Base-by-base conservation (phyloP, 2,888 invertebrate species). In the Lasioglossum morio region DNA sequence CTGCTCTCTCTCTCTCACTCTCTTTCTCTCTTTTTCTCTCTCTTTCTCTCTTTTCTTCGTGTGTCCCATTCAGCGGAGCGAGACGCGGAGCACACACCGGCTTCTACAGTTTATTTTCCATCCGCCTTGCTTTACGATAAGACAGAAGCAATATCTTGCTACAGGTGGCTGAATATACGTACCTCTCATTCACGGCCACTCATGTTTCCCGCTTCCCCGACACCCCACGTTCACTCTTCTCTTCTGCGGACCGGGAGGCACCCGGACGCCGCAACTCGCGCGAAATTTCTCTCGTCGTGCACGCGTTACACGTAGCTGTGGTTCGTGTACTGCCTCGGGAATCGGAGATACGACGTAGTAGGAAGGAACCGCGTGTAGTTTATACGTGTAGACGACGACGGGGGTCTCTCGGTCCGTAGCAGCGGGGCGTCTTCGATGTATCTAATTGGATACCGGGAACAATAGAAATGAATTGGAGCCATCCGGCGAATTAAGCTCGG, bases 131-230 rank as follows among this genome's bases (percentile, higher is more conserved):
- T 86, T 86, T 77, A 83, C 88, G 87, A 87, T 86, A 88, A 85
- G 86, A 88, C 86, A 86, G 84, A 80, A 79, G 84, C 85, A 86
- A 88, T 88, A 86, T 88, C 81, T 86, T 79, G 86, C 88, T 86
- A 88, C 88, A 88, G 88, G 88, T 88, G 88, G 88, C 88, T 66
- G 81, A 78, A 76, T 83, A 75, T 85, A 80, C 40, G 84, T 83
- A 70, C 70, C 57, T 76, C 77, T 77, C 72, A 70, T 81, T 85
- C 86, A 73, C 85, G 77, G 75, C 66, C 69, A 75, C 77, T 77
- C 70, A 27, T 77, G 79, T 79, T 76, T 73, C 16, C 27, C 53
- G 73, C 5, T 14, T 23, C 16, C 66, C 57, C 40, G 23, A 19
- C 12, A 16, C 43, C 16, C 23, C 53, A 3, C 12, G 1, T 43